A percentile compares a stretch with the other conserved stretches of the same genome.
Evolutionary conservation across 2,888 invertebrate species (phyloP).

Genomic region (Cheilosia pagana): DNA sequence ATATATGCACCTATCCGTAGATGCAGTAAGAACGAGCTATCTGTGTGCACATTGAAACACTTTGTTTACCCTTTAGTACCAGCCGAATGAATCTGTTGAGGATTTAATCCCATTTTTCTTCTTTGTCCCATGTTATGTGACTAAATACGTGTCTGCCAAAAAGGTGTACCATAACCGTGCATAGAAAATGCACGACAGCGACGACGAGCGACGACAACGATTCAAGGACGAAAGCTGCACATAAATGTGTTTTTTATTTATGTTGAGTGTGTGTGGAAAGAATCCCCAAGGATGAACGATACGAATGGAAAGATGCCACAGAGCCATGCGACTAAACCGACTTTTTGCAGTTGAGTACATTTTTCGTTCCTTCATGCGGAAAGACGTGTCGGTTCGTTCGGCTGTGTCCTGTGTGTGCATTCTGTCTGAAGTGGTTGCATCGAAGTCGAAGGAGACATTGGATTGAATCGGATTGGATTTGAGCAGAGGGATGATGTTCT

Average conservation of each 20-base stretch:
- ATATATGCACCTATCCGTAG: background rate
- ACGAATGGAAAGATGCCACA: background rate
- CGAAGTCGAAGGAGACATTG: conserved; percentile 38
- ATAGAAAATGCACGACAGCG: conserved; percentile 34
- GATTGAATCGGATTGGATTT: conserved; percentile 53
- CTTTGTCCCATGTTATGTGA: conserved; percentile 52
- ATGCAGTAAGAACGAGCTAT: conserved; percentile 23
- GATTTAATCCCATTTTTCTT: conserved; percentile 60
- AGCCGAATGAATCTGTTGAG: conserved; percentile 70
- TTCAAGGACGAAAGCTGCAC: conserved; percentile 47
- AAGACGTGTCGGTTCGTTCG: conserved; percentile 49
- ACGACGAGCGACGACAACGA: background rate
- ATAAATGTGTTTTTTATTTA: background rate
- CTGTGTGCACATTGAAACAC: conserved; percentile 66
- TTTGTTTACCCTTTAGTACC: conserved; percentile 71
- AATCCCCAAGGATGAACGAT: conserved; percentile 54
- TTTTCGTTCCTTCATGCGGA: conserved; percentile 61
- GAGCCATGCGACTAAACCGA: conserved; percentile 66
- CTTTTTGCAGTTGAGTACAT: conserved; percentile 72
- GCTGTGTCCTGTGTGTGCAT: conserved; percentile 20
- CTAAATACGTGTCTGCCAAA: conserved; percentile 65
- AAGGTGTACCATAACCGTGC: conserved; percentile 32
- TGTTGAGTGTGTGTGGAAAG: conserved; percentile 34
- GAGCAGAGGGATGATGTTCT: conserved; percentile 38
- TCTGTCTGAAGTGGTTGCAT: conserved; percentile 51